Evolutionary conservation across 35 echinoderm and acorn worm species (phyloP), one percentile per base, ranked within the genome.

Genomic region (Strongylocentrotus purpuratus): DNA sequence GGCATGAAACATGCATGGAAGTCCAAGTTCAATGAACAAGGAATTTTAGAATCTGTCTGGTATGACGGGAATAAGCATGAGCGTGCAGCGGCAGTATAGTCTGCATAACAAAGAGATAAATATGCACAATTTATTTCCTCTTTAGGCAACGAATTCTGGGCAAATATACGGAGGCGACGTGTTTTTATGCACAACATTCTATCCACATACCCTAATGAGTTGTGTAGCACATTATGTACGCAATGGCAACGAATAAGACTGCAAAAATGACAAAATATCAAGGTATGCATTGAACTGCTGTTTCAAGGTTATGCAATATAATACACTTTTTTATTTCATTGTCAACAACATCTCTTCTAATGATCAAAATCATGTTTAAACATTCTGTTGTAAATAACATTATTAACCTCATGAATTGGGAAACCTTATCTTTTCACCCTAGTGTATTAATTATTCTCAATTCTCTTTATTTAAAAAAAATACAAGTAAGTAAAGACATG

Each of bases 131-230:
- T 78, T 78, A 78, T 28, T 78, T 78, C 28, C 65, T 78, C 65
- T 78, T 78, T 78, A 78, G 20, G 65, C 65, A 78, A 78, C 65
- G 65, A 78, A 78, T 78, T 78, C 65, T 78, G 22, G 28, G 65
- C 22, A n/a, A 78, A 0, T 78, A 78, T 78, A 5, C 20, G 22
- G 65, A 78, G 65, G 65, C 28, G 22, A n/a, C 65, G 7, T 4
- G 7, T 78, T 78, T 78, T 78, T 78, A n/a, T 78, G 65, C 65
- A 31, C 65, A 7, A 78, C 20, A 78, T 78, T 78, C 20, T 78
- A 78, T 78, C 65, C 65, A 78, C 65, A n/a, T 78, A 78, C 18
- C 65, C 65, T 78, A 78, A 78, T 78, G 65, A 78, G 65, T 28
- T 78, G 5, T 78, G 65, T 28, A 28, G 25, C 20, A 9, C 20